phyloP scores from a whole-genome alignment of 2,797 vertebrate genomes.

The Hippoglossus hippoglossus region DNA sequence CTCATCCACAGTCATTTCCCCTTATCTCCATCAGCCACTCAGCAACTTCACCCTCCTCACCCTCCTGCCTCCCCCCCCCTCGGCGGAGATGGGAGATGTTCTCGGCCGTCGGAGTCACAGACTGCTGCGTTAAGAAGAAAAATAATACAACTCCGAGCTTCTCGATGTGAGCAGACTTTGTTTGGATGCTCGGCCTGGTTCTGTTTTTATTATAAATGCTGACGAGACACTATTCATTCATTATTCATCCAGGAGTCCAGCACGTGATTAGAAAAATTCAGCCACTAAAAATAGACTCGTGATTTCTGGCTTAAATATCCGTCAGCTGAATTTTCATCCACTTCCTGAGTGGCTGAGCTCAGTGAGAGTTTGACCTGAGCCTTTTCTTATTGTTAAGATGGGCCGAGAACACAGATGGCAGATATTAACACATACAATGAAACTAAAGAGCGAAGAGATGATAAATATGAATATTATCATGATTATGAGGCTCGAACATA shows the following conservation, averaged over 20 bases:
- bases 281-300: constrained; percentile 53
- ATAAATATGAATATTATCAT: too few species aligned
- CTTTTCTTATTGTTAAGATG: too few species aligned
- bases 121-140: neutral
- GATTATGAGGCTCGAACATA: too few species aligned
- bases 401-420: too few species aligned
- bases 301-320: constrained; percentile 32
- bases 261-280: constrained; percentile 53
- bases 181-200: constrained; percentile 8
- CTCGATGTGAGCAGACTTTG: neutral
- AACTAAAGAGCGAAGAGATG: too few species aligned
- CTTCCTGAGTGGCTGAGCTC: constrained; percentile 22
- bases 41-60: constrained; percentile 48
- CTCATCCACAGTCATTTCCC: constrained; percentile 53
- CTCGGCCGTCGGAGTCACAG: constrained; percentile 13
- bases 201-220: constrained; percentile 21
- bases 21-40: constrained; percentile 69
- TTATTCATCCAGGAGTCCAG: constrained; percentile 57
- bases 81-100: constrained; percentile 19
- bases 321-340: constrained; percentile 47
- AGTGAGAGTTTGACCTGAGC: constrained; percentile 3
- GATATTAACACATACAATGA: too few species aligned
- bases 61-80: constrained; percentile 24
- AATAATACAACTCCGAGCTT: neutral
- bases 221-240: constrained; percentile 39